Evolutionary conservation across 2,888 invertebrate genomes (phyloP).

Genomic region (Acanthosoma haemorrhoidale): DNA sequence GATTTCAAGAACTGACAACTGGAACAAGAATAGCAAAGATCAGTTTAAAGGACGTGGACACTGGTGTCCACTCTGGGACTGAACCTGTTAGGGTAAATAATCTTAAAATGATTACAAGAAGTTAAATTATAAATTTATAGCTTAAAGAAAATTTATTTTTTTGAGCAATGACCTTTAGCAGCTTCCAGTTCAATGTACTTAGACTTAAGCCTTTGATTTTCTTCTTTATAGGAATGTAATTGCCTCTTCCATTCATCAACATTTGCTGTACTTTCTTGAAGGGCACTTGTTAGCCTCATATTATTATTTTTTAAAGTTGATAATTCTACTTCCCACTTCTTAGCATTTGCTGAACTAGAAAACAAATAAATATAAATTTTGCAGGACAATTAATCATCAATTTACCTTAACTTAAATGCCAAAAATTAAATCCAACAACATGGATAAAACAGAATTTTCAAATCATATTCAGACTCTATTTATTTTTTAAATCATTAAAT

Average conservation of each 20-base stretch:
- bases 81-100: neutral
- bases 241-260: constrained; percentile 98
- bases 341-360: constrained; percentile 90
- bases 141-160: too few species aligned
- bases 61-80: too few species aligned
- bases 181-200: constrained; percentile 66
- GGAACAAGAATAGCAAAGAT: too few species aligned
- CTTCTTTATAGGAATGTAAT: constrained; percentile 85
- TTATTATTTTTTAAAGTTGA: constrained; percentile 95
- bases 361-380: constrained; percentile 51
- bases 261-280: constrained; percentile 92
- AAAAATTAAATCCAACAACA: too few species aligned
- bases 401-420: too few species aligned
- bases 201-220: constrained; percentile 75
- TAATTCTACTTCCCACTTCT: constrained; percentile 97
- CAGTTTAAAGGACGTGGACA: too few species aligned
- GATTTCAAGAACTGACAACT: too few species aligned
- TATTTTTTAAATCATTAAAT: too few species aligned
- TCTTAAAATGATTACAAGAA: neutral
- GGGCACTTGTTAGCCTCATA: constrained; percentile 85
- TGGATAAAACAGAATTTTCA: too few species aligned
- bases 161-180: constrained; percentile 55
- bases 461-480: too few species aligned
- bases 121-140: neutral
- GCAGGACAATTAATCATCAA: too few species aligned